phyloP scores from a whole-genome alignment of 2,113 vertebrate species.

The Xyrauchen texanus region DNA sequence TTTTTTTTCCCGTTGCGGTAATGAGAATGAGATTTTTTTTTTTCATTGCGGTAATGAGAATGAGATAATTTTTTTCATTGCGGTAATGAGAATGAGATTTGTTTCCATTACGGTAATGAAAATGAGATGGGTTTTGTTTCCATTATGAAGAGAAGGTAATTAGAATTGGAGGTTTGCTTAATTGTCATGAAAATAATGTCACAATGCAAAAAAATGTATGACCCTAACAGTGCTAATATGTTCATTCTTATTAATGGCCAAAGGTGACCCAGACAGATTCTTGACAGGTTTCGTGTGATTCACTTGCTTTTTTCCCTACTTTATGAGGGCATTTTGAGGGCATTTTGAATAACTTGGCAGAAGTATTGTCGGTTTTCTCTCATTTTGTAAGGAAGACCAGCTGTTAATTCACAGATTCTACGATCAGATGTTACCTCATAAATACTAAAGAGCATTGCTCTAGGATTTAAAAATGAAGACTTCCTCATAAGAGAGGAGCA shows the following conservation, averaged over 20 bases:
- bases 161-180: not conserved
- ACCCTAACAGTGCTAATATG: not conserved
- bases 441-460: constrained; percentile 13
- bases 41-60: too few species aligned
- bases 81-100: too few species aligned
- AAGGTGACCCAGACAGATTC: not conserved
- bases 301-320: too few species aligned
- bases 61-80: too few species aligned
- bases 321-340: not conserved
- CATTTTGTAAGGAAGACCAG: constrained; percentile 1
- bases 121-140: too few species aligned
- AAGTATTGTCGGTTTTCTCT: not conserved
- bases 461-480: constrained; percentile 16
- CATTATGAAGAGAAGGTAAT: too few species aligned
- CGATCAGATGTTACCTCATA: constrained; percentile 24
- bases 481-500: constrained; percentile 16
- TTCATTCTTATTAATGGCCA: not conserved
- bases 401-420: constrained; percentile 20
- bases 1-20: too few species aligned
- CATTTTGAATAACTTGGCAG: not conserved
- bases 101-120: too few species aligned
- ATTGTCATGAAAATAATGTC: not conserved
- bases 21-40: too few species aligned
- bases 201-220: not conserved
- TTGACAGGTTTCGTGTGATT: not conserved